Base-by-base conservation (phyloP, 2,113 vertebrate species). In the Hippoglossus stenolepis region DNA sequence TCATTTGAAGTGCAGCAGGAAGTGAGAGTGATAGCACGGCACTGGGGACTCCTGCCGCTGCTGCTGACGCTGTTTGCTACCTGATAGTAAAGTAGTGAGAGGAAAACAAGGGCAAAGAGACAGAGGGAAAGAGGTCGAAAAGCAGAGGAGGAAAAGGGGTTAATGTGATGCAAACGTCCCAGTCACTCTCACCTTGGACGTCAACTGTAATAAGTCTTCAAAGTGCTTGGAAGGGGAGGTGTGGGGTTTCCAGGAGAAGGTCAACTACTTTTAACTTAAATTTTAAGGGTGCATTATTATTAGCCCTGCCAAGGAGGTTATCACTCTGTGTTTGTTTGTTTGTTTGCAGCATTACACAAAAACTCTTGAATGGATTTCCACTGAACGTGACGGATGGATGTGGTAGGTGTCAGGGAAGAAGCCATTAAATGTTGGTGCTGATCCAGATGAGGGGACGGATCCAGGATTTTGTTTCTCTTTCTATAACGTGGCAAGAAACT, bases 1-100 rank as follows among this genome's bases (percentile, higher is more conserved):
- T 87, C 72, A 90, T 87, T 81, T 84, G 65, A 91, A 88, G 75
- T 85, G 69, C 84, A 85, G 86, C 77, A 82, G 82, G 77, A 67
- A 84, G 81, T 60, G 75, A 80, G 72, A 76, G 60, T 66, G 85
- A 90, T 85, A 78, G 70, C 67, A 51, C 1, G 13, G 57, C 72
- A 63, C 79, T 66, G 58, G 76, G 73, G 80, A 87, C 45, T 47
- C 45, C 45, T 49, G 45, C 77, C 49, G 65, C 69, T 1, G 63
- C 64, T 64, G 61, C 59, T 35, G 66, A 23, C 43, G 56, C 7
- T 73, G 81, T 64, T 49, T 23, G 54, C 26, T 61, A 57, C 72
- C 56, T 73, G 72, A 83, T 53, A 61, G 63, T 47, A 26, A 57
- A 74, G 56, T 0, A 38, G 54, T 70, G 53, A 62, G 53, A 65